Percentiles rank a stretch among this genome's conserved stretches.
phyloP scores from a whole-genome alignment of 2,113 vertebrate genomes.

The Psittacula cyanocephala region DNA sequence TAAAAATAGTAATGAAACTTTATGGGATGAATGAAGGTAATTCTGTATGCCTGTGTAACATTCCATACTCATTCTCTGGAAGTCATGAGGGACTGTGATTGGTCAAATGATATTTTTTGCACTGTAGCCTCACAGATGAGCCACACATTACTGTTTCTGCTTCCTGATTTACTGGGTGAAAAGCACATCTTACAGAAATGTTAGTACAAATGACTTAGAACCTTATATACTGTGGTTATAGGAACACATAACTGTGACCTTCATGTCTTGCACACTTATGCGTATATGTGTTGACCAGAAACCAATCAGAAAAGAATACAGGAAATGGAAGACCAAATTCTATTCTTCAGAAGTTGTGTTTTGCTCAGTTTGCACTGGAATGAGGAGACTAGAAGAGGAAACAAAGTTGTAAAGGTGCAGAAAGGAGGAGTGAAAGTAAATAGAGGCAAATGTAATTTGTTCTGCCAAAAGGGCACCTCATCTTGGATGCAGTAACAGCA shows the following conservation, averaged over 20 bases:
- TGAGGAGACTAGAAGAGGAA: background rate
- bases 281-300: accelerated
- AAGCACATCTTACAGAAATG: background rate
- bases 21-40: background rate
- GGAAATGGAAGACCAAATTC: background rate
- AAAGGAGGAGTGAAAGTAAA: background rate
- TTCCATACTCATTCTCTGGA: background rate
- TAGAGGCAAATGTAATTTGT: background rate
- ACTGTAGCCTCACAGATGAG: background rate
- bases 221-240: background rate
- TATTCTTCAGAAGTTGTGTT: background rate
- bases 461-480: background rate
- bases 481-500: background rate
- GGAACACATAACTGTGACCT: background rate
- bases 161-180: background rate
- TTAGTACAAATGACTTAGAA: background rate
- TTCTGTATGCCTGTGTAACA: background rate
- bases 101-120: background rate
- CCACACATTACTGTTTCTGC: background rate
- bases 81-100: background rate
- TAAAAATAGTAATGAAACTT: background rate
- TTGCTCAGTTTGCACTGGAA: background rate
- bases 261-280: background rate
- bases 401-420: background rate
- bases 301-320: background rate